Conservation (phyloP, 2,113 vertebrate species). For the Gambusia holbrooki region DNA sequence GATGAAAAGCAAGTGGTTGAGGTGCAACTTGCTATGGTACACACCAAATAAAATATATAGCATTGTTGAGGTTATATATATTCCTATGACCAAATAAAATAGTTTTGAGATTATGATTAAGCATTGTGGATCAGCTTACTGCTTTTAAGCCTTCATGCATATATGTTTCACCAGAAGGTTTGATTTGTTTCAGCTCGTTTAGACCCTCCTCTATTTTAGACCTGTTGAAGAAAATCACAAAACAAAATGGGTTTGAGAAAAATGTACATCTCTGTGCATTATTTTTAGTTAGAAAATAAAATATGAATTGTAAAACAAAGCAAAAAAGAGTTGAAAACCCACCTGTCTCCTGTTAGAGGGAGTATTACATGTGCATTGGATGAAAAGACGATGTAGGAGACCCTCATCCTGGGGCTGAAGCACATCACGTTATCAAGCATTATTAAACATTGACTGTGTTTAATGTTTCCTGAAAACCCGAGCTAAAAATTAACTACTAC, state of each 20-base stretch:
- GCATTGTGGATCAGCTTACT: conserved; percentile 56
- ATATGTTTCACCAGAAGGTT: conserved; percentile 90
- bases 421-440: conserved; percentile 11
- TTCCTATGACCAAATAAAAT: too few species aligned
- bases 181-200: conserved; percentile 82
- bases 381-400: conserved; percentile 96
- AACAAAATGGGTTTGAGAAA: not conserved
- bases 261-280: not conserved
- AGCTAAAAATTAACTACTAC: not conserved
- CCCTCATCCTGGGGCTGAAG: conserved; percentile 91
- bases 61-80: too few species aligned
- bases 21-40: too few species aligned
- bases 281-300: not conserved
- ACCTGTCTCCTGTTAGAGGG: conserved; percentile 95
- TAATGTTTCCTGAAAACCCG: not conserved
- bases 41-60: too few species aligned
- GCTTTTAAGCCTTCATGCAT: conserved; percentile 92
- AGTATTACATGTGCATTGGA: conserved; percentile 84
- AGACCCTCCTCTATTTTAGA: conserved; percentile 85
- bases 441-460: not conserved
- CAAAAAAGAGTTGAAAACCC: not conserved
- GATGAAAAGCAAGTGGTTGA: too few species aligned
- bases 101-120: not conserved
- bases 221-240: conserved; percentile 64
- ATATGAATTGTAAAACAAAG: not conserved